Evolutionary conservation across 2,113 vertebrate species (phyloP).

Genomic region (Ammodytes marinus): DNA sequence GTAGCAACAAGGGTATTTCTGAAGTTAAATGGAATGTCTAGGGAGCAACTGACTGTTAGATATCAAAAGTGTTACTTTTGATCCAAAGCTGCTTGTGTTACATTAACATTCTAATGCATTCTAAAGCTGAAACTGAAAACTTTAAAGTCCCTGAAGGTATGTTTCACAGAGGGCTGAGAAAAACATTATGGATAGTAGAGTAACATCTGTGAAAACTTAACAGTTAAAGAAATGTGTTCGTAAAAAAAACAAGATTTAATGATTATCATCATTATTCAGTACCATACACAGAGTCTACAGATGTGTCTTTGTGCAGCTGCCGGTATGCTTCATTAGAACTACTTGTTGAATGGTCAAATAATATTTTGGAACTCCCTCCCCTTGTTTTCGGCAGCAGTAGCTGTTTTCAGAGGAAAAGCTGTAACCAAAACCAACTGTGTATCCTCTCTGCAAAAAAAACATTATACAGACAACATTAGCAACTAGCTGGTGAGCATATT

Average conservation of each 20-base stretch:
- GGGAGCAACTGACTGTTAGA: constrained; percentile 40
- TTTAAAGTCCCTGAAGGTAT: constrained; percentile 11
- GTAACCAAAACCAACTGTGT: neutral
- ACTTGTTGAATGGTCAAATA: neutral
- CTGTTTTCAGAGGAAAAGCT: neutral
- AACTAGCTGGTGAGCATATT: neutral
- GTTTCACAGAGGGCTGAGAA: constrained; percentile 31
- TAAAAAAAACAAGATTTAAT: too few species aligned
- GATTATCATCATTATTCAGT: neutral
- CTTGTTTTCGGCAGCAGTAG: neutral
- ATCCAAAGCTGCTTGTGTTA: constrained; percentile 50
- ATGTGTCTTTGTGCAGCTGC: neutral
- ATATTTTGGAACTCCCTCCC: neutral
- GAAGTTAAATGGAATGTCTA: constrained; percentile 38
- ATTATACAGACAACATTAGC: neutral
- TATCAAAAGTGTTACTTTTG: constrained; percentile 23
- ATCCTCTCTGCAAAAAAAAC: neutral
- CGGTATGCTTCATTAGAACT: neutral
- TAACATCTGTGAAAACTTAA: neutral
- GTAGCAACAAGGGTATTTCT: constrained; percentile 32
- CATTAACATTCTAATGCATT: constrained; percentile 64
- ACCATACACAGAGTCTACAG: neutral
- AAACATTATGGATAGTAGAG: neutral
- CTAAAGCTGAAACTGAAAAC: constrained; percentile 35
- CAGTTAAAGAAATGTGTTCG: neutral